A percentile compares a stretch with the other conserved stretches of the same genome.
phyloP scores from a whole-genome alignment of 2,888 invertebrate genomes.

The Alcis repandata region DNA sequence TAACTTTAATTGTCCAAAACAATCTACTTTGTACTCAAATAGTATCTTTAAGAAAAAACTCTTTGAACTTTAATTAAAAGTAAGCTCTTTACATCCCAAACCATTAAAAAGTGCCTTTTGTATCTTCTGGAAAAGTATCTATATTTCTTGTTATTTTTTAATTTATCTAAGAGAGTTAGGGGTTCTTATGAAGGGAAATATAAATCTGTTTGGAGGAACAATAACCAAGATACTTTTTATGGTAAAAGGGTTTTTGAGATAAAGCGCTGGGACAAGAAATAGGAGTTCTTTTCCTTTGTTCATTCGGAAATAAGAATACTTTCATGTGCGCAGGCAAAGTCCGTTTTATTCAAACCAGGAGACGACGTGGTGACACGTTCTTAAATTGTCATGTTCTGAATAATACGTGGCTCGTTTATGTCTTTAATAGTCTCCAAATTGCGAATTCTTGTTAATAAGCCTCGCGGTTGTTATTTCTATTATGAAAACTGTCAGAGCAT shows the following conservation, averaged over 20 bases:
- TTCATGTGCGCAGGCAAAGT: conserved; percentile 51
- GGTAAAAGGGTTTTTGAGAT: conserved; percentile 55
- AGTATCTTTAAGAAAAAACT: conserved; percentile 19
- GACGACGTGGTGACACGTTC: not conserved
- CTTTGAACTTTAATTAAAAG: conserved; percentile 43
- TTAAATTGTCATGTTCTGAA: conserved; percentile 6
- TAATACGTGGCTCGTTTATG: not conserved
- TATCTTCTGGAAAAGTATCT: conserved; percentile 44
- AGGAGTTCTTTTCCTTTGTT: conserved; percentile 54
- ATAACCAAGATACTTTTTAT: conserved; percentile 57
- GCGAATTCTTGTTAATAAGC: not conserved
- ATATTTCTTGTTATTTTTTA: conserved; percentile 58
- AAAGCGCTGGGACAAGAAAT: conserved; percentile 53
- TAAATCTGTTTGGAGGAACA: conserved; percentile 59
- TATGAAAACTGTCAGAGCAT: too few relatives aligned
- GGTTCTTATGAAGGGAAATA: conserved; percentile 54
- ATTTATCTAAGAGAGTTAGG: conserved; percentile 52
- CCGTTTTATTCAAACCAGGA: conserved; percentile 34
- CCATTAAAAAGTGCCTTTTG: conserved; percentile 34
- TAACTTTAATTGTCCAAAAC: conserved; percentile 10
- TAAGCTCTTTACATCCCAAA: conserved; percentile 37
- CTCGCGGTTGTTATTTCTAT: too few relatives aligned
- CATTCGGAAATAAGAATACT: conserved; percentile 50
- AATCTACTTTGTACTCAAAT: conserved; percentile 17
- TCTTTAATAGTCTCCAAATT: not conserved